Base-by-base conservation (phyloP, 2,888 invertebrate species). In the Eristalis pertinax region DNA sequence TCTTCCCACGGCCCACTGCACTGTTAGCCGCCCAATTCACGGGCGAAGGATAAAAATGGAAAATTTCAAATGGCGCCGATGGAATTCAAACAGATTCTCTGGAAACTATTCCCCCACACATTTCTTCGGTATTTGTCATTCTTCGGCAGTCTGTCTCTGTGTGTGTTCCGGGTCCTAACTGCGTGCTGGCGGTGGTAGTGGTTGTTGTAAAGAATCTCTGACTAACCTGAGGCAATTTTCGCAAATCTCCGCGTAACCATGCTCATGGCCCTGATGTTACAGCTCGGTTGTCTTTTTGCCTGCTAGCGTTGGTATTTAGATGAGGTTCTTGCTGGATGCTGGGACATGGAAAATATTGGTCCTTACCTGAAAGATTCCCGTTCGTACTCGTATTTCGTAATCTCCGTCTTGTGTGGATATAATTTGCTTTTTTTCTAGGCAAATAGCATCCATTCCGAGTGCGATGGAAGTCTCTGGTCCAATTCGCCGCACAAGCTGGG, bases 1-100 rank as follows among this genome's bases (percentile, higher is more conserved):
- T 11, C 19, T 43, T n/a, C n/a, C n/a, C n/a, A n/a, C n/a, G n/a
- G n/a, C n/a, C 70, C 32, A 15, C 50, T 35, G 13, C 26, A 24
- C 13, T 26, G 26, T 4, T 4, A 3, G 26, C 26, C 26, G 29
- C 29, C 29, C 8, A 58, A 19, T 11, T 2, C 67, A 60, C 62
- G 68, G 50, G n/a, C 74, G 74, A 63, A 58, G 69, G 64, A 69
- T 38, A 81, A 64, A 81, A 81, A 75, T 75, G 68, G n/a, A 60
- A 73, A 78, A 11, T 67, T n/a, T 26, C 50, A 35, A 26, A 15
- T 67, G 65, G 58, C 38, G 24, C 56, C 29, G 13, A 43, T 22
- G 72, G 62, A 41, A 72, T 35, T n/a, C 56, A 43, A 68, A 35
- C 38, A 63, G 50, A 62, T 79, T 80, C 70, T 78, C 73, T 5